A percentile compares a stretch with the other conserved stretches of the same genome.
Conservation (phyloP, 2,797 vertebrate species). For the Macropus fuliginosus region DNA sequence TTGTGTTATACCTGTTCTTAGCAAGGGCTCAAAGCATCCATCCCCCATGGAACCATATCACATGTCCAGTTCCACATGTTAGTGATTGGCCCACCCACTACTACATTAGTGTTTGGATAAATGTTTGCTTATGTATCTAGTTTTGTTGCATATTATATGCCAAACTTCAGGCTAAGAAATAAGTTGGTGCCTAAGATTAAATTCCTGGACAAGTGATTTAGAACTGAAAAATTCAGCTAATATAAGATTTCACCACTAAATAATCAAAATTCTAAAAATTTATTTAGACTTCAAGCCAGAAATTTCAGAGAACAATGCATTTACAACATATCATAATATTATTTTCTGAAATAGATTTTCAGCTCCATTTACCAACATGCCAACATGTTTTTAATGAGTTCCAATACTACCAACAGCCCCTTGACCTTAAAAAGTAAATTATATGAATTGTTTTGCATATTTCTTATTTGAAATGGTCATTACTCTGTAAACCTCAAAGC, state of each 20-base stretch:
- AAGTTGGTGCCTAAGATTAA: slow-evolving; percentile 28
- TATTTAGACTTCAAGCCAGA: neutral
- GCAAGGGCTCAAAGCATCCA: neutral
- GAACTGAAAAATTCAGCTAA: slow-evolving; percentile 37
- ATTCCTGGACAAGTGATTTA: neutral
- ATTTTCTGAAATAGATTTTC: neutral
- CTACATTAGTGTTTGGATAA: slow-evolving; percentile 23
- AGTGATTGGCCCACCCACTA: neutral
- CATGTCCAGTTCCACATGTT: neutral
- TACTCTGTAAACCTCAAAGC: neutral
- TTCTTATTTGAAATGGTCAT: neutral
- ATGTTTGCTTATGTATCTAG: neutral
- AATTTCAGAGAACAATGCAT: neutral
- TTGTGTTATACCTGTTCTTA: neutral
- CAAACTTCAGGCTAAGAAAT: slow-evolving; percentile 45
- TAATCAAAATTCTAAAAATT: slow-evolving; percentile 12
- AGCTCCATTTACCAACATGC: slow-evolving; percentile 40
- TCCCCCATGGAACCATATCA: neutral
- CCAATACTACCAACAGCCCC: neutral
- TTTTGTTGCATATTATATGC: neutral
- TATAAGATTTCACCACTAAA: slow-evolving; percentile 2
- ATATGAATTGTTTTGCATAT: slow-evolving; percentile 8
- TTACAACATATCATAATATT: neutral
- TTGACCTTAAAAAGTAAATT: neutral
- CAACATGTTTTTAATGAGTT: slow-evolving; percentile 44